Percentiles rank a stretch among this genome's conserved stretches.
Conservation (phyloP, 1,140 invertebrate species). For the Drosophila athabasca region DNA sequence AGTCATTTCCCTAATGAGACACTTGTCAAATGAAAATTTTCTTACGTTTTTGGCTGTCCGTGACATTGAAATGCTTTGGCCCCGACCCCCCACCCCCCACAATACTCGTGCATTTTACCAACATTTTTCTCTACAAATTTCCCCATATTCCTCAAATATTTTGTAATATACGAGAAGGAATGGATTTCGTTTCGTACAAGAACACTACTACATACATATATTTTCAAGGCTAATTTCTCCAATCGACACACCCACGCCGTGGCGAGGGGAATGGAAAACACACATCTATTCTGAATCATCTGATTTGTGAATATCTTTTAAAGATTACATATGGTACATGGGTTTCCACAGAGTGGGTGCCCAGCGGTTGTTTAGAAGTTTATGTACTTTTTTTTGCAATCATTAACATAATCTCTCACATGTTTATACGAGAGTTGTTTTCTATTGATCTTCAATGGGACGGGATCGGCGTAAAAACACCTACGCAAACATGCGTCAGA, state of each 20-base stretch:
- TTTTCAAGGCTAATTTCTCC: slow-evolving; percentile 33
- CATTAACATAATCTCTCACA: slow-evolving; percentile 43
- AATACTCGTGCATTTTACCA: slow-evolving; percentile 19
- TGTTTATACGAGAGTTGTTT: not conserved
- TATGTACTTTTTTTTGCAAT: slow-evolving; percentile 5
- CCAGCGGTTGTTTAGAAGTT: slow-evolving; percentile 15
- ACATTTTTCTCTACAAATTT: slow-evolving; percentile 8
- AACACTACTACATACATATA: not conserved
- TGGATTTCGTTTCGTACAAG: slow-evolving; percentile 1
- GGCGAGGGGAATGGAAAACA: slow-evolving; percentile 10
- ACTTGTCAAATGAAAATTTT: slow-evolving; percentile 34
- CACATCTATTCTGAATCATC: slow-evolving; percentile 25
- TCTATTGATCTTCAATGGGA: slow-evolving; percentile 13
- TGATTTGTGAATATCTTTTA: slow-evolving; percentile 3
- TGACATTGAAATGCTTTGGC: slow-evolving; percentile 65
- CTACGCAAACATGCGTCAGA: slow-evolving; percentile 40
- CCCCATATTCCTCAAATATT: not conserved
- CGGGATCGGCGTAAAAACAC: slow-evolving; percentile 35
- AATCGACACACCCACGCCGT: slow-evolving; percentile 17
- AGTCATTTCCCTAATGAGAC: slow-evolving; percentile 54
- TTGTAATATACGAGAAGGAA: slow-evolving; percentile 54
- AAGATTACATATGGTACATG: slow-evolving; percentile 15
- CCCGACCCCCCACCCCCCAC: no score
- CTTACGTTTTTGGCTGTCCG: slow-evolving; percentile 33
- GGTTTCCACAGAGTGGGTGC: not conserved